These are phyloP conservation scores for Microcebus griseorufus DNA, from an alignment of 2,113 vertebrate species.

Conservation along the genomic window DNA sequence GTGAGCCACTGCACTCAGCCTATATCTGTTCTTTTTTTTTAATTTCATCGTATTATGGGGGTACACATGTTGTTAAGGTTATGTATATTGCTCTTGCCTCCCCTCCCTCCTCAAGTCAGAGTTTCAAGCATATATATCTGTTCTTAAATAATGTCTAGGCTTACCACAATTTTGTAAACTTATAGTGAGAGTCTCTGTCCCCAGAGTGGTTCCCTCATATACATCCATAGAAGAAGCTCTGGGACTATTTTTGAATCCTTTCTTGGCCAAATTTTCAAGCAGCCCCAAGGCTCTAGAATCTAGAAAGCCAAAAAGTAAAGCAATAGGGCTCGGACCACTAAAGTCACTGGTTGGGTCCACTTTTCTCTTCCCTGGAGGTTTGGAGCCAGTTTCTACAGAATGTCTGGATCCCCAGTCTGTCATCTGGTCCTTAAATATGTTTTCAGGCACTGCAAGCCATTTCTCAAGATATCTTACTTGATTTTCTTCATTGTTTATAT, in stretches of 20 bases:
- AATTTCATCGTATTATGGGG: too few species aligned
- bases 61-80: too few species aligned
- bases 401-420: neutral
- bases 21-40: neutral
- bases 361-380: neutral
- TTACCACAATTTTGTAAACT: constrained; percentile 9
- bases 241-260: neutral
- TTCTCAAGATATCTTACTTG: constrained; percentile 40
- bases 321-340: neutral
- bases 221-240: neutral
- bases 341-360: neutral
- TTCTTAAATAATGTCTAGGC: neutral
- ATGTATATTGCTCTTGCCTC: too few species aligned
- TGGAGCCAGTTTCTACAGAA: neutral
- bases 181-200: neutral
- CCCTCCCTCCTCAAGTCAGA: too few species aligned
- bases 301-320: neutral
- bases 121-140: neutral
- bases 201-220: neutral
- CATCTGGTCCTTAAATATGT: constrained; percentile 39
- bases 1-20: too few species aligned
- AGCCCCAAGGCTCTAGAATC: neutral
- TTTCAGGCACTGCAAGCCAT: neutral
- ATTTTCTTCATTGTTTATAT: constrained; percentile 52
- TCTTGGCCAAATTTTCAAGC: neutral